Evolutionary conservation across 1,140 invertebrate species (phyloP).

Genomic region (Brachionus calyciflorus): DNA sequence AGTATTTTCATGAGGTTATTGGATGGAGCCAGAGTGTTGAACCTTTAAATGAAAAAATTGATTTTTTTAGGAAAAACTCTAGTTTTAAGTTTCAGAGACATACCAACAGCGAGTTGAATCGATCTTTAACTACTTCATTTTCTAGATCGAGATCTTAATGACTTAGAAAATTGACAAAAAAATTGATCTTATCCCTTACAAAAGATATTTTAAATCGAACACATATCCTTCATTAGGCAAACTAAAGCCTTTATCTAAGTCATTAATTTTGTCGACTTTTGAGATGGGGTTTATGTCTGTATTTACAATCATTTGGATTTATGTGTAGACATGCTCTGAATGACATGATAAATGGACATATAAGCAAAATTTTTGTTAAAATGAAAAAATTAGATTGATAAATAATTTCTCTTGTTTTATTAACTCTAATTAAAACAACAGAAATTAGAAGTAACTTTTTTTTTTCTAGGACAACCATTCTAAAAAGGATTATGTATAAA

Average conservation of each 20-base stretch:
- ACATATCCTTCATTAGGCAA: constrained; percentile 14
- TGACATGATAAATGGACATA: constrained; percentile 32
- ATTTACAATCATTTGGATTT: constrained; percentile 7
- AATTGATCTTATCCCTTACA: constrained; percentile 8
- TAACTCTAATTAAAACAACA: too few relatives aligned
- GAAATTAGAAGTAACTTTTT: too few relatives aligned
- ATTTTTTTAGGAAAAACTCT: neutral
- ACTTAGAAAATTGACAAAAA: constrained; percentile 8
- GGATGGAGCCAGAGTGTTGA: constrained; percentile 27
- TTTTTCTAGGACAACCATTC: too few relatives aligned
- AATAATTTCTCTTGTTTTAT: too few relatives aligned
- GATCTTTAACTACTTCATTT: neutral
- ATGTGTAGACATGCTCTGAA: constrained; percentile 21
- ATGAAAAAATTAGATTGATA: too few relatives aligned
- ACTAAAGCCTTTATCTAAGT: neutral
- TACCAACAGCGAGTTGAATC: constrained; percentile 19
- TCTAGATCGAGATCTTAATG: neutral
- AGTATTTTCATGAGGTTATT: constrained; percentile 18
- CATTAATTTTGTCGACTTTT: neutral
- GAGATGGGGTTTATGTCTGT: neutral
- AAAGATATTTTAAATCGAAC: constrained; percentile 32
- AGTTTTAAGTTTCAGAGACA: too few relatives aligned
- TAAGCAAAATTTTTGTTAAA: too few relatives aligned
- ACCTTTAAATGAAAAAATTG: neutral
- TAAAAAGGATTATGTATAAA: too few relatives aligned